Conservation (phyloP, 2,113 vertebrate genomes). For the Chamaea fasciata region DNA sequence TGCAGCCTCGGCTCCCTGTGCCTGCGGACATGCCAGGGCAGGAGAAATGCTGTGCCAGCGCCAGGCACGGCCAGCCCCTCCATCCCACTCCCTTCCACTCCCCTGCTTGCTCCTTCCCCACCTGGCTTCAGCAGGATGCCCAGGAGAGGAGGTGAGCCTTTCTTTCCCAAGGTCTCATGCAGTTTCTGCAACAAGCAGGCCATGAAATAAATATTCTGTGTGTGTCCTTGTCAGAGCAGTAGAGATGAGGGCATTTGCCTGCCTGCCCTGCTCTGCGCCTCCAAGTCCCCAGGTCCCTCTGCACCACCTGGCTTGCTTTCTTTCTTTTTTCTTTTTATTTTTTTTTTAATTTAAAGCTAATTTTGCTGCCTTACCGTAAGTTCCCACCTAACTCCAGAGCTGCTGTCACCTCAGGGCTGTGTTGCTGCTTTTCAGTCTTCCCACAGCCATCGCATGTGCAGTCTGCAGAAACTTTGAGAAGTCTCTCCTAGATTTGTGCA, state of each 20-base stretch:
- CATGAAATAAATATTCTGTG: background rate
- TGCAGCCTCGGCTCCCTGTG: background rate
- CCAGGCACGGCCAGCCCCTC: background rate
- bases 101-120: background rate
- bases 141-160: background rate
- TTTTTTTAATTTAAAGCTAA: slow-evolving; percentile 11
- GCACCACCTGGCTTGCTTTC: background rate
- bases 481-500: background rate
- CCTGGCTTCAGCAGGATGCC: background rate
- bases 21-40: background rate
- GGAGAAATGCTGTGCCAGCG: background rate
- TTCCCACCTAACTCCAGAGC: background rate
- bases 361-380: slow-evolving; percentile 3
- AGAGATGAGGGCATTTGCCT: background rate
- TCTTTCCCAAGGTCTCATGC: background rate
- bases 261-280: background rate
- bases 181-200: background rate
- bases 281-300: background rate
- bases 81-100: rapidly evolving
- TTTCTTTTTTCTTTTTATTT: background rate
- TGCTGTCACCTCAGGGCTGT: background rate
- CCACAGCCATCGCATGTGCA: rapidly evolving
- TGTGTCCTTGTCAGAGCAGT: background rate
- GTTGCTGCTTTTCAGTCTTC: slow-evolving; percentile 14
- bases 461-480: background rate